A percentile compares a stretch with the other conserved stretches of the same genome.
Conservation (phyloP, 2,888 invertebrate species). For the Falcaria lacertinaria region DNA sequence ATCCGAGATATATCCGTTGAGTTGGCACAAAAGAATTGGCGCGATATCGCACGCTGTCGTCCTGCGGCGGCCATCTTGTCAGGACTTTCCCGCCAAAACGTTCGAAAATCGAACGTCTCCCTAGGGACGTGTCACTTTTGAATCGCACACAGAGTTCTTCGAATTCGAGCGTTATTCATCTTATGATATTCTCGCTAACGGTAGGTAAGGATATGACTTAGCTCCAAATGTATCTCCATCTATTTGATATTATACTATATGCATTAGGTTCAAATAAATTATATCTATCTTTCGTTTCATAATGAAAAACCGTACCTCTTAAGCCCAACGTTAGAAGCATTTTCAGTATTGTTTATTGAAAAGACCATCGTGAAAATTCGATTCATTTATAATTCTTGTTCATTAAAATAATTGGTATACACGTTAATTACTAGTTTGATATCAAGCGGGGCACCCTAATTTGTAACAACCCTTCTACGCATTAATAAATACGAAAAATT, state of each 20-base stretch:
- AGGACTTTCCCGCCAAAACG: conserved; percentile 54
- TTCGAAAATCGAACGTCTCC: conserved; percentile 64
- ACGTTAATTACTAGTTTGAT: background rate
- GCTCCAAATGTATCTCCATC: too few species aligned
- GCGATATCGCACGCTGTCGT: conserved; percentile 59
- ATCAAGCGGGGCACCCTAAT: background rate
- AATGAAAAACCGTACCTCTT: too few species aligned
- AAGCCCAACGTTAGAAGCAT: too few species aligned
- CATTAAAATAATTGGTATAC: background rate
- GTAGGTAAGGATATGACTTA: background rate
- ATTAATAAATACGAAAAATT: background rate
- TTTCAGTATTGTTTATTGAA: too few species aligned
- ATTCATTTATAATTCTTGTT: too few species aligned
- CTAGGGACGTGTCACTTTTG: conserved; percentile 51
- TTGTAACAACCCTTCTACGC: background rate
- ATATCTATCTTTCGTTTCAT: too few species aligned
- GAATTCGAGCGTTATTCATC: background rate
- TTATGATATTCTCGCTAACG: background rate
- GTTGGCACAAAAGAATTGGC: conserved; percentile 72
- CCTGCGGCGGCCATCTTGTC: conserved; percentile 60
- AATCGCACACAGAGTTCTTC: conserved; percentile 16
- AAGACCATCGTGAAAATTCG: too few species aligned
- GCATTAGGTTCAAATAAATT: too few species aligned
- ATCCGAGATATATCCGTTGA: conserved; percentile 57
- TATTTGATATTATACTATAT: too few species aligned